Evolutionary conservation across 2,113 vertebrate species (phyloP).

Genomic region (Herpailurus yagouaroundi): DNA sequence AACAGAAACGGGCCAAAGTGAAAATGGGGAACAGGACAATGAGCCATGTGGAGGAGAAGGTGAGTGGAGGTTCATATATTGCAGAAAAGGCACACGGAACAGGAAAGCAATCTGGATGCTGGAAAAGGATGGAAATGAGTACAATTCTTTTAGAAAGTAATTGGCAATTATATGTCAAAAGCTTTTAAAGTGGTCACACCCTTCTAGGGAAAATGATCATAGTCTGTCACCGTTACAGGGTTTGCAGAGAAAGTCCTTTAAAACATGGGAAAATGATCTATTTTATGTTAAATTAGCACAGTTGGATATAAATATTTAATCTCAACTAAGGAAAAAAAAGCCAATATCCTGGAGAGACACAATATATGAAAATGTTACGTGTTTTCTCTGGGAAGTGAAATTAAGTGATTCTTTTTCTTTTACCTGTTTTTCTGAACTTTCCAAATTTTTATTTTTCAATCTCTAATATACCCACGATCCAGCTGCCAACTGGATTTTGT

Average conservation of each 20-base stretch:
- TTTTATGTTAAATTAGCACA: not conserved
- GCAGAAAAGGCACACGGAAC: not conserved
- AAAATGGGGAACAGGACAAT: not conserved
- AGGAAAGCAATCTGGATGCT: too few species aligned
- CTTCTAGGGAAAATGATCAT: not conserved
- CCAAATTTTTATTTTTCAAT: not conserved
- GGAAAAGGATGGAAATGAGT: not conserved
- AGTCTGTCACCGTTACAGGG: not conserved
- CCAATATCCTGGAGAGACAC: not conserved
- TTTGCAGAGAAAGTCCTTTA: not conserved
- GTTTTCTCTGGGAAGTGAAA: not conserved
- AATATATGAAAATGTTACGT: not conserved
- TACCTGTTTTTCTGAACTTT: not conserved
- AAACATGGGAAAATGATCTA: not conserved
- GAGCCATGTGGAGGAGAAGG: not conserved
- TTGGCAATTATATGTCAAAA: not conserved
- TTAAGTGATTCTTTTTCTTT: not conserved
- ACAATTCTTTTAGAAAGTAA: not conserved
- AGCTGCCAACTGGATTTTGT: not conserved
- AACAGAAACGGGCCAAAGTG: not conserved
- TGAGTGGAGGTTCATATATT: fast-evolving
- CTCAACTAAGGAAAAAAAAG: not conserved
- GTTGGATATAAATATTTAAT: not conserved
- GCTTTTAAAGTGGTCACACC: not conserved
- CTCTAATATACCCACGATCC: not conserved